Evolutionary conservation across 2,113 vertebrate species (phyloP).

Genomic region (Sinocyclocheilus grahami): DNA sequence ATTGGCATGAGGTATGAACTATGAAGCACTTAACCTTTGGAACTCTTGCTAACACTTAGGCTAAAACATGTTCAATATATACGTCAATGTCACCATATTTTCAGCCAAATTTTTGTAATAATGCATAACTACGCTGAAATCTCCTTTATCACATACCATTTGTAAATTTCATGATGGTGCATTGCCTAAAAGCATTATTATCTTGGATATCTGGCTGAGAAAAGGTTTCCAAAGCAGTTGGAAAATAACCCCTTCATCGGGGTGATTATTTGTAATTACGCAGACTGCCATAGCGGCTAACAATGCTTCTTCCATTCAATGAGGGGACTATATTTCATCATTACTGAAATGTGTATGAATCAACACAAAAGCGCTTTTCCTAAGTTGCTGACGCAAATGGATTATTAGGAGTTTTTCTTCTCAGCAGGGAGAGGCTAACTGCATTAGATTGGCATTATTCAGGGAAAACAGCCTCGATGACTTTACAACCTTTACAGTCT

Average conservation of each 20-base stretch:
- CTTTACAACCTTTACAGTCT: neutral
- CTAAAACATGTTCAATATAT: too few species aligned
- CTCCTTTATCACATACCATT: neutral
- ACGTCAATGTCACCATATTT: neutral
- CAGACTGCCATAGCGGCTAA: constrained; percentile 12
- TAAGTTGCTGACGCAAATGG: constrained; percentile 57
- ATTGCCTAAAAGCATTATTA: neutral
- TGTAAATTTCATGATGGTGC: neutral
- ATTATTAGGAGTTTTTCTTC: constrained; percentile 51
- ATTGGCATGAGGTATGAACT: neutral
- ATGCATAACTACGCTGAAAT: neutral
- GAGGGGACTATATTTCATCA: constrained; percentile 1
- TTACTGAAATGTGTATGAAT: constrained; percentile 47
- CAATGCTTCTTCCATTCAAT: constrained; percentile 30
- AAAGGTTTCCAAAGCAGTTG: neutral
- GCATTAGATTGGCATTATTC: constrained; percentile 49
- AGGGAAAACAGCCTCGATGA: constrained; percentile 34
- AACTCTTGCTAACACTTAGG: neutral
- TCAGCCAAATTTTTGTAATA: neutral
- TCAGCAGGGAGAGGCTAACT: constrained; percentile 27
- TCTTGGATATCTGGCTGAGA: neutral
- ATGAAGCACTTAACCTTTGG: neutral
- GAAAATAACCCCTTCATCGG: too few species aligned
- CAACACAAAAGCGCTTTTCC: constrained; percentile 38
- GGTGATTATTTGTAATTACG: constrained; percentile 31